Evolutionary conservation across 1,140 invertebrate genomes (phyloP), one percentile per base, ranked within the genome.

Genomic region (Zaprionus tsacasi): DNA sequence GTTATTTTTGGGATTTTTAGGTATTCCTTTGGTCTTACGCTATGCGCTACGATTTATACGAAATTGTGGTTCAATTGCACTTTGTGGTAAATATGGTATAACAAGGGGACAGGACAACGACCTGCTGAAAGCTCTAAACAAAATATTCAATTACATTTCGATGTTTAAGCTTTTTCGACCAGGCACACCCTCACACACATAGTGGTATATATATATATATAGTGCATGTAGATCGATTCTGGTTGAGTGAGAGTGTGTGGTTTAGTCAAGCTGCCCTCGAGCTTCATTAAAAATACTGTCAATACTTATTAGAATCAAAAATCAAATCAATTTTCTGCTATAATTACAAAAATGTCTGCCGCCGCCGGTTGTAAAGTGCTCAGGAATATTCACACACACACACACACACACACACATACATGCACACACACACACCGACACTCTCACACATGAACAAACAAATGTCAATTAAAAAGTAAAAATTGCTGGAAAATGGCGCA

Each of bases 241-340:
- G 70, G n/a, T 6, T n/a, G 6, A 13, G 13, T 40, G 38, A 2
- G 38, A n/a, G 38, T 13, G 40, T 8, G 40, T 43, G 40, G 56
- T 48, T 38, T 36, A 50, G 40, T 30, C 21, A 60, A 35, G 27
- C 17, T 15, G 33, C 13, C 21, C 27, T 57, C 58, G 65, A 48
- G 76, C 67, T 88, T 87, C 83, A 87, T 87, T 87, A 88, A 87
- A 88, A 87, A 88, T 82, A 75, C 83, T 88, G 83, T 88, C 83
- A 88, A 87, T 87, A 87, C 83, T 82, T 87, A 87, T 88, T 82
- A 87, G 82, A 87, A 86, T 88, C 83, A 87, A 87, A 87, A 87
- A 87, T 88, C 83, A 88, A 87, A 88, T 87, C 83, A 88, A 88
- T 87, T 87, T 87, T 82, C 79, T 77, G 70, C 83, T 82, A 87